phyloP scores from a whole-genome alignment of 2,797 vertebrate species.

The Enteromius mattozi region DNA sequence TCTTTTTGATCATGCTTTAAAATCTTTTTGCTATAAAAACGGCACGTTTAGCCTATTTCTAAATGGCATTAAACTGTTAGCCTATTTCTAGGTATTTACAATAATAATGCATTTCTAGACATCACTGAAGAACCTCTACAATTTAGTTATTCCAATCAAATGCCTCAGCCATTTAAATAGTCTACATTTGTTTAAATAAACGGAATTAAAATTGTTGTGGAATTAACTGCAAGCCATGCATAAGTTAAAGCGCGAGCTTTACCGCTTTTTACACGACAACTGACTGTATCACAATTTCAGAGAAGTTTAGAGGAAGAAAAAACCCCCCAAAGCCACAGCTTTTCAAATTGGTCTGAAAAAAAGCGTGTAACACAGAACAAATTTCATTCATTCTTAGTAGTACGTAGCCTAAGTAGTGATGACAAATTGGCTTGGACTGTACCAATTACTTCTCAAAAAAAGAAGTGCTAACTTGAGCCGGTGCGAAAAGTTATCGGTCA shows the following conservation, averaged over 20 bases:
- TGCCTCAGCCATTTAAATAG: neutral
- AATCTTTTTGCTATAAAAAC: neutral
- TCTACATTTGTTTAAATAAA: neutral
- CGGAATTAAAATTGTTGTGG: neutral
- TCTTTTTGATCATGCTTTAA: neutral
- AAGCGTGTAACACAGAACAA: conserved; percentile 3
- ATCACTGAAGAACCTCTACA: neutral
- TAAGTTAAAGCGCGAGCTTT: neutral
- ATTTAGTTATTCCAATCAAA: neutral
- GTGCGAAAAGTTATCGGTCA: neutral
- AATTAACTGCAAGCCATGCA: neutral
- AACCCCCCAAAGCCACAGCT: neutral
- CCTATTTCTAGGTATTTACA: neutral
- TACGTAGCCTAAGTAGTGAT: conserved; percentile 15
- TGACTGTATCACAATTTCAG: neutral
- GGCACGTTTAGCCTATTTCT: neutral
- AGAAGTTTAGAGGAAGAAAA: neutral
- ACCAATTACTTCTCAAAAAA: conserved; percentile 26
- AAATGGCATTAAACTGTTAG: too few relatives aligned
- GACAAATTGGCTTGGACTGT: conserved; percentile 46
- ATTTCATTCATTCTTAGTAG: conserved; percentile 5
- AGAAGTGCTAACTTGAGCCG: conserved; percentile 27
- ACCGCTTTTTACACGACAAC: neutral
- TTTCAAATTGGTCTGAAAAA: conserved; percentile 4
- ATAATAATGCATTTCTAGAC: neutral